Evolutionary conservation across 2,113 vertebrate genomes (phyloP).

Genomic region (Etheostoma cragini): DNA sequence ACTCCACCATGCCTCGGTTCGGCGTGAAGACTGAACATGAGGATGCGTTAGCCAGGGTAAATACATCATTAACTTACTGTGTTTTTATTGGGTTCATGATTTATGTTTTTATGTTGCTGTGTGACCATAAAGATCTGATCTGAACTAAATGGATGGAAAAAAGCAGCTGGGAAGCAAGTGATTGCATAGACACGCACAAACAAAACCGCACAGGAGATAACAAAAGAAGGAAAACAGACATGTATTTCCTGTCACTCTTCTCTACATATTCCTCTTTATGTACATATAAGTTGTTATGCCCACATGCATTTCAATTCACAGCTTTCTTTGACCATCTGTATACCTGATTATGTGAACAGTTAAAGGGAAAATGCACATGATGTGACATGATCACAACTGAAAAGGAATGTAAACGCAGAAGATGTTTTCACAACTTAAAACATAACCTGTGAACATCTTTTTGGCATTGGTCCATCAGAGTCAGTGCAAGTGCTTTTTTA

Average conservation of each 20-base stretch:
- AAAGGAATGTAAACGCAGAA: neutral
- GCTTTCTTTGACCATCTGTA: neutral
- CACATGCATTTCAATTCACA: neutral
- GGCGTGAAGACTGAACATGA: conserved; percentile 93
- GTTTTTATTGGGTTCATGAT: conserved; percentile 1
- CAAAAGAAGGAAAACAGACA: neutral
- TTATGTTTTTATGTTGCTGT: neutral
- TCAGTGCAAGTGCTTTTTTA: neutral
- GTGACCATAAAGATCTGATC: neutral
- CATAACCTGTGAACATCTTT: neutral
- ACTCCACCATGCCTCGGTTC: conserved; percentile 87
- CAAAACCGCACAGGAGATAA: neutral
- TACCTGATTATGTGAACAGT: neutral
- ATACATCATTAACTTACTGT: neutral
- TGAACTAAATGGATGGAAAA: neutral
- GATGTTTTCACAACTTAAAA: neutral
- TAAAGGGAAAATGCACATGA: neutral
- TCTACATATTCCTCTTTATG: neutral
- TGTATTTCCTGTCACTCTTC: neutral
- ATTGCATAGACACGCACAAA: neutral
- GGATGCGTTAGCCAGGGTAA: conserved; percentile 89
- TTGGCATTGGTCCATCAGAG: neutral
- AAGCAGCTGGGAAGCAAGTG: neutral
- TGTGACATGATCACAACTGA: neutral
- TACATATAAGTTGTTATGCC: neutral